Conservation (phyloP, 2,113 vertebrate species). For the Pachycephala philippinensis region DNA sequence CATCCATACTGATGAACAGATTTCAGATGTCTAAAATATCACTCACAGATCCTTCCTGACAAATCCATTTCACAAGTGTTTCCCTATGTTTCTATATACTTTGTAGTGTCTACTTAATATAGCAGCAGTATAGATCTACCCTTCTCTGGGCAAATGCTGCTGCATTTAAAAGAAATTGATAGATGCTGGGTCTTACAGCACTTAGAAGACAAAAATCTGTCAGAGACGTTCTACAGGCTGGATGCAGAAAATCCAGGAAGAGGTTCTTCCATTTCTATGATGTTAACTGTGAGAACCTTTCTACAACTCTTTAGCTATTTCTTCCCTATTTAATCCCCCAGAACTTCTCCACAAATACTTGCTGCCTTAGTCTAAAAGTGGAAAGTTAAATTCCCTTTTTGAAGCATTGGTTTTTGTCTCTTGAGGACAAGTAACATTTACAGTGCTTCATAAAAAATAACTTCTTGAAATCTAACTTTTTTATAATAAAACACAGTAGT, state of each 20-base stretch:
- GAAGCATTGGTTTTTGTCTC: neutral
- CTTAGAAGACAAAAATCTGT: neutral
- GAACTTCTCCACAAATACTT: neutral
- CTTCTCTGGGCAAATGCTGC: neutral
- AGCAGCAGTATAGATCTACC: neutral
- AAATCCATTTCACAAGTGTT: neutral
- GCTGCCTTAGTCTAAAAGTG: neutral
- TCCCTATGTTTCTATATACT: neutral
- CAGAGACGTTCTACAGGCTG: neutral
- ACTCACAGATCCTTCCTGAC: neutral
- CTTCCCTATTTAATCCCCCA: neutral
- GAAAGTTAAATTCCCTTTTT: neutral
- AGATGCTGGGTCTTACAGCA: neutral
- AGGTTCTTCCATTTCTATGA: neutral
- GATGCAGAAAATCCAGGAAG: neutral
- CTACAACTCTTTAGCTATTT: neutral
- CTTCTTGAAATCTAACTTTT: neutral
- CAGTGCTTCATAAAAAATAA: constrained; percentile 6
- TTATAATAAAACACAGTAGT: neutral
- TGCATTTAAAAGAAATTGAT: neutral
- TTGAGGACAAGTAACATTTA: neutral
- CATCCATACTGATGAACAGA: neutral
- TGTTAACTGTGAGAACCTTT: neutral
- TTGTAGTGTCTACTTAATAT: neutral
- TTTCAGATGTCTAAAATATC: neutral